A percentile compares a stretch with the other conserved stretches of the same genome.
phyloP scores from a whole-genome alignment of 2,888 invertebrate species.

The Protodeltote pygarga region DNA sequence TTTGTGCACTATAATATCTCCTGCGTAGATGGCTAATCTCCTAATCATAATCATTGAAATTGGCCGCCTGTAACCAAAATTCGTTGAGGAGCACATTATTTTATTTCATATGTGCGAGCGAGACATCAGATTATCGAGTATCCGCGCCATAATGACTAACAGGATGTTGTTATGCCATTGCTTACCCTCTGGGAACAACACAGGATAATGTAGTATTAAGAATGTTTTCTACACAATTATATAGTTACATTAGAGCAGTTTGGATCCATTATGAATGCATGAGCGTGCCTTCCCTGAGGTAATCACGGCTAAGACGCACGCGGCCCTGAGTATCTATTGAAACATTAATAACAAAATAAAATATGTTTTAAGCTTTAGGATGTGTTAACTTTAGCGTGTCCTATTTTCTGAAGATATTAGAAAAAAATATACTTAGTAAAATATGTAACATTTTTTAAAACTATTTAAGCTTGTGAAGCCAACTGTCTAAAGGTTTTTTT shows the following conservation, averaged over 20 bases:
- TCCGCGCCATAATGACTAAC: no score
- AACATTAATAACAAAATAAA: constrained; percentile 43
- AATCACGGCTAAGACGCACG: constrained; percentile 42
- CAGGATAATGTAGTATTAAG: constrained; percentile 1
- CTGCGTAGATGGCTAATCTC: no score
- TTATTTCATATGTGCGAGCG: no score
- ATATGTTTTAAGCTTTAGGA: constrained; percentile 25
- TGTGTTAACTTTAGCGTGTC: constrained; percentile 2
- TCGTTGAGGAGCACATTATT: no score
- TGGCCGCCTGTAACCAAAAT: no score
- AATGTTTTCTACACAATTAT: constrained; percentile 30
- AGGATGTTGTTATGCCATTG: no score
- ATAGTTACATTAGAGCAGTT: constrained; percentile 40
- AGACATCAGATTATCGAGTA: no score
- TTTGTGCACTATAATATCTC: no score
- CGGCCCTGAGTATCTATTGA: constrained; percentile 28
- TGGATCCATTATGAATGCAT: constrained; percentile 41
- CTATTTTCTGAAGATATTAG: not conserved
- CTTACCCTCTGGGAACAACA: no score
- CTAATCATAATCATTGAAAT: no score
- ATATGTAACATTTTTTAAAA: no score
- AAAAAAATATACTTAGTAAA: not conserved
- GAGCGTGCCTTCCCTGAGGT: constrained; percentile 34
- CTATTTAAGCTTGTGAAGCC: no score
- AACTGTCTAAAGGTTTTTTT: not conserved